Base-by-base conservation (phyloP, 1,140 invertebrate species). In the Hypsibius dujardini region DNA sequence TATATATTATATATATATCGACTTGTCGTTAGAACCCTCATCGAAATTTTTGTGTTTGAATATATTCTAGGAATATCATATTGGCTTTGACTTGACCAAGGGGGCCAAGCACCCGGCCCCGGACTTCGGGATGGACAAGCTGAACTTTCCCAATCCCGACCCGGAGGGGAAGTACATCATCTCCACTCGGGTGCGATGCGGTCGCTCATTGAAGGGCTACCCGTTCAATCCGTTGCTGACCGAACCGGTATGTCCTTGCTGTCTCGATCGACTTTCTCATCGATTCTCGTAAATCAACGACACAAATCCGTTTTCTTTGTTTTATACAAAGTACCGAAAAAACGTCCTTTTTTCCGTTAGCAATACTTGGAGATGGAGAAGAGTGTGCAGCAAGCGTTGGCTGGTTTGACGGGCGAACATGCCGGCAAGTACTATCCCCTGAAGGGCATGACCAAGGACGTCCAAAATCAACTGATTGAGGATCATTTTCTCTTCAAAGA, bases 101-200 rank as follows among this genome's bases (percentile, higher is more conserved):
- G 77, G 1, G 74, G 73, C 75, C 42, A 74, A 77, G 7, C 82
- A 83, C 72, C 83, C 83, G 0, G 76, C 79, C 12, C 77, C 77
- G 1, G 80, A 84, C 47, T 81, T 82, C 70, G 83, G 83, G 46
- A 74, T 77, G 12, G 77, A 81, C 70, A 75, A 73, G 47, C 70
- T 78, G 2, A 77, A 75, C 1, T 56, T 81, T 12, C 72, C 76
- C 12, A 86, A 90, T 75, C 80, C 90, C 14, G 88, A 91, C 77
- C 85, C 87, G n/a, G 76, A 76, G 74, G 80, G 84, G 0, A 85
- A 90, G 75, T 86, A 85, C 77, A 83, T 92, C 2, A 81, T 87
- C 40, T 85, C 87, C 1, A 88, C 85, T 14, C 82, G 85, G 45
- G 83, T 92, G 45, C 87, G 90, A 77, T 87, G 86, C 74, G 86